Percentiles rank a stretch among this genome's conserved stretches.
These are phyloP conservation scores for Cranoglanis bouderius DNA, from an alignment of 2,113 vertebrate species.

Conservation along the genomic window DNA sequence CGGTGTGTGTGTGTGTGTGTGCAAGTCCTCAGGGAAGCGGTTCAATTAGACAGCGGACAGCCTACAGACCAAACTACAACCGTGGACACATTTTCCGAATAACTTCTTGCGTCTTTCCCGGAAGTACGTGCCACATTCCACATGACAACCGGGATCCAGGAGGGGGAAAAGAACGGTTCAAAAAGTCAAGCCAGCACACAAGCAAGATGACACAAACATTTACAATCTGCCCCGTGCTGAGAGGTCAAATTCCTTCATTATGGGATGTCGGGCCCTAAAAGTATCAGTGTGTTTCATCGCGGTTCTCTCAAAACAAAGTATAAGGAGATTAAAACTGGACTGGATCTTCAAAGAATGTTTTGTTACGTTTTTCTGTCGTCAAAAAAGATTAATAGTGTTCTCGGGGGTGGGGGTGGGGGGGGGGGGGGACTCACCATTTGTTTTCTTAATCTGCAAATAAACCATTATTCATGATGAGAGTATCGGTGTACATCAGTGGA, in stretches of 20 bases:
- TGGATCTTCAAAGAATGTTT: slow-evolving; percentile 30
- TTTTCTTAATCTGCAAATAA: slow-evolving; percentile 3
- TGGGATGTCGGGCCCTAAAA: slow-evolving; percentile 52
- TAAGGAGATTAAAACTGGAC: slow-evolving; percentile 21
- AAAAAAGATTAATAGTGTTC: slow-evolving; percentile 5
- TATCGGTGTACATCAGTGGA: neutral
- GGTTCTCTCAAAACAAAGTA: slow-evolving; percentile 44
- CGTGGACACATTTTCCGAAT: slow-evolving; percentile 71
- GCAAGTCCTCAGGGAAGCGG: neutral
- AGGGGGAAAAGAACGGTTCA: slow-evolving; percentile 69
- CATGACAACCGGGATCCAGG: slow-evolving; percentile 75
- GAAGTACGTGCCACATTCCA: slow-evolving; percentile 80
- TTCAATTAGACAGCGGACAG: slow-evolving; percentile 37
- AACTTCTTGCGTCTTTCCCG: slow-evolving; percentile 73
- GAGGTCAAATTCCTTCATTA: slow-evolving; percentile 70
- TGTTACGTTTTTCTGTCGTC: slow-evolving; percentile 5
- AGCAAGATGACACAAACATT: slow-evolving; percentile 68
- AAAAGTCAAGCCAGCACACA: slow-evolving; percentile 72
- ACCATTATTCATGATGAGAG: neutral
- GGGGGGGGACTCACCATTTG: neutral
- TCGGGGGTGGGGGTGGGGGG: no score
- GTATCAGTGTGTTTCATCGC: slow-evolving; percentile 45
- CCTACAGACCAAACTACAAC: slow-evolving; percentile 62
- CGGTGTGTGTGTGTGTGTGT: neutral
- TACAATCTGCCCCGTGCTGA: slow-evolving; percentile 63